Evolutionary conservation across 2,113 vertebrate genomes (phyloP), one percentile per base, ranked within the genome.

Genomic region (Catharus minimus): DNA sequence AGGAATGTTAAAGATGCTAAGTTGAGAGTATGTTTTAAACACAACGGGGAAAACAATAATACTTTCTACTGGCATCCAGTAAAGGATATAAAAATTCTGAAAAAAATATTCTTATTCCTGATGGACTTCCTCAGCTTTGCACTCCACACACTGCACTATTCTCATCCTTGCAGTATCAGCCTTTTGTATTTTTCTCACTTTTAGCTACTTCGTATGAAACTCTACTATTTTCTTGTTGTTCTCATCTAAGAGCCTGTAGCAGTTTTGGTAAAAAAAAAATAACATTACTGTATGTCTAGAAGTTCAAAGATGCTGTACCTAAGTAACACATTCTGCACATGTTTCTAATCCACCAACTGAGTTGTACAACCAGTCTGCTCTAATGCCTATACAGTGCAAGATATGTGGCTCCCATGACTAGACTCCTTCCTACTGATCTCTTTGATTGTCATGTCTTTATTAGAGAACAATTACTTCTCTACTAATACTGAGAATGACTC

Each of bases 381-480:
- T 62, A 68, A 78, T 76, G 89, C 44, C 38, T 86, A 1, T 65
- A 38, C 62, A 61, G 57, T 55, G 74, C 73, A 61, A 79, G 58
- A 41, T 52, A 23, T 1, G 0, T 46, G 61, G 36, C 17, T 75
- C 32, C 93, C 50, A 57, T 33, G 65, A 78, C 76, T 88, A 82
- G 61, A 55, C 50, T 82, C 23, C 90, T 79, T 95, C 74, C 71
- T 73, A 14, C 86, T 11, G 4, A n/a, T 33, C 46, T 89, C 69
- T 84, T 86, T 84, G 86, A 78, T 82, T 86, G 73, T 92, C 77
- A 55, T 26, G 41, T 90, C 77, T 90, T 90, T 78, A 72, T 93
- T 84, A 80, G 66, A 89, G 83, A 89, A 76, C 50, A 89, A 62
- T 85, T 94, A 82, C 74, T 88, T 69, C 38, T 82, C 27, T 85